Percentiles rank a stretch among this genome's conserved stretches.
These are phyloP conservation scores for Anarsia innoxiella DNA, from an alignment of 2,888 invertebrate genomes.

Conservation along the genomic window DNA sequence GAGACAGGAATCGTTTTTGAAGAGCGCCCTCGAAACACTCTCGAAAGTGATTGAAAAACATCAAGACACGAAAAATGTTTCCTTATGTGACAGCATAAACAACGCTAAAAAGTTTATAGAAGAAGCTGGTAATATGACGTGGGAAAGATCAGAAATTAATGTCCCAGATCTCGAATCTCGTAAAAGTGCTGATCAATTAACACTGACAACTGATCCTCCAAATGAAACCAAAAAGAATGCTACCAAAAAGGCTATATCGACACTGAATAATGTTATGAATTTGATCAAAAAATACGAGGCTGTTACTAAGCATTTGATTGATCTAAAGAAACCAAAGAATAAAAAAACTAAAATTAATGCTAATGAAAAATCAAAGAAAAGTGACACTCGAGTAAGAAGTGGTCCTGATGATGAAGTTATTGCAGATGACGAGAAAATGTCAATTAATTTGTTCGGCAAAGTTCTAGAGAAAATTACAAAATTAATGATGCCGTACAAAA, in stretches of 20 bases:
- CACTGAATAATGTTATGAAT: constrained; percentile 45
- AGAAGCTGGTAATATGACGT: constrained; percentile 13
- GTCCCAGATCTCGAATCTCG: no score
- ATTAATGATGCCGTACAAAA: constrained; percentile 42
- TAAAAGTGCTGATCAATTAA: no score
- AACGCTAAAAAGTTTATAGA: constrained; percentile 23
- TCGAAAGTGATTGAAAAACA: constrained; percentile 44
- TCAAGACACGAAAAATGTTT: constrained; percentile 38
- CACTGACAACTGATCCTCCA: background rate
- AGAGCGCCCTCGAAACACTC: constrained; percentile 50
- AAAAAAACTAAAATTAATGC: constrained; percentile 16
- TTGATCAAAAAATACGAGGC: constrained; percentile 49
- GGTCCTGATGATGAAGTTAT: constrained; percentile 17
- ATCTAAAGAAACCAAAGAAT: no score
- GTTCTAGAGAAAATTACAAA: constrained; percentile 52
- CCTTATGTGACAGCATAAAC: constrained; percentile 45
- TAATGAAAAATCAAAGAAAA: background rate
- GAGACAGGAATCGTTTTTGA: constrained; percentile 55
- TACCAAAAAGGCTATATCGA: constrained; percentile 33
- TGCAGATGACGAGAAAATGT: constrained; percentile 28
- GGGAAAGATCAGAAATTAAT: constrained; percentile 3
- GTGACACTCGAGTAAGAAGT: no score
- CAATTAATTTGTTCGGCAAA: constrained; percentile 44
- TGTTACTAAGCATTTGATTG: constrained; percentile 33
- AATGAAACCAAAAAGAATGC: constrained; percentile 16